Evolutionary conservation across 2,113 vertebrate genomes (phyloP).

Genomic region (Lucifuga dentata): DNA sequence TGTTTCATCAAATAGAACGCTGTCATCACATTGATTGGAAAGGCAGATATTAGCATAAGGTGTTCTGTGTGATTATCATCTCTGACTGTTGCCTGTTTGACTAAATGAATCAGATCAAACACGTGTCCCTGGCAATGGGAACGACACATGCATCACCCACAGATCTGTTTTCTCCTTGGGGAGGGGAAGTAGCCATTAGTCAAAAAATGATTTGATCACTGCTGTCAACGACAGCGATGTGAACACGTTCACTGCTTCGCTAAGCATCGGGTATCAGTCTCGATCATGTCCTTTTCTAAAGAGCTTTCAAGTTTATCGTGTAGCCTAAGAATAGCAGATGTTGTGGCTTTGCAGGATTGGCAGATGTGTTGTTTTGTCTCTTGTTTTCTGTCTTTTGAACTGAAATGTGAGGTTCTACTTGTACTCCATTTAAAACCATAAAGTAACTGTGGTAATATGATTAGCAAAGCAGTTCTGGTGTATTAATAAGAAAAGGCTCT

Average conservation of each 20-base stretch:
- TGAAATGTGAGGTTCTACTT: background rate
- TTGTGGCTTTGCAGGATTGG: background rate
- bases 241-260: constrained; percentile 49
- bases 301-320: constrained; percentile 52
- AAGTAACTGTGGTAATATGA: too few species aligned
- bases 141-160: constrained; percentile 29
- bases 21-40: constrained; percentile 47
- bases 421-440: constrained; percentile 20
- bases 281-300: constrained; percentile 23
- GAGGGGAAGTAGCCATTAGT: constrained; percentile 67
- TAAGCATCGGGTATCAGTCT: constrained; percentile 45
- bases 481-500: too few species aligned
- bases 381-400: constrained; percentile 9
- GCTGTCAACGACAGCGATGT: constrained; percentile 57
- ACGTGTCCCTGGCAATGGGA: constrained; percentile 25
- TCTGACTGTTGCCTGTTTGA: constrained; percentile 51
- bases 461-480: too few species aligned
- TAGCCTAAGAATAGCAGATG: constrained; percentile 40
- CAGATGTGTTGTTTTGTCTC: constrained; percentile 13
- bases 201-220: constrained; percentile 69
- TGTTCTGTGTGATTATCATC: constrained; percentile 21
- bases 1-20: constrained; percentile 39
- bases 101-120: constrained; percentile 60
- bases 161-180: constrained; percentile 42
- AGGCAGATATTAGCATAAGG: constrained; percentile 21